Base-by-base conservation (phyloP, 2,888 invertebrate species). In the Pycnomerus fuliginosus region DNA sequence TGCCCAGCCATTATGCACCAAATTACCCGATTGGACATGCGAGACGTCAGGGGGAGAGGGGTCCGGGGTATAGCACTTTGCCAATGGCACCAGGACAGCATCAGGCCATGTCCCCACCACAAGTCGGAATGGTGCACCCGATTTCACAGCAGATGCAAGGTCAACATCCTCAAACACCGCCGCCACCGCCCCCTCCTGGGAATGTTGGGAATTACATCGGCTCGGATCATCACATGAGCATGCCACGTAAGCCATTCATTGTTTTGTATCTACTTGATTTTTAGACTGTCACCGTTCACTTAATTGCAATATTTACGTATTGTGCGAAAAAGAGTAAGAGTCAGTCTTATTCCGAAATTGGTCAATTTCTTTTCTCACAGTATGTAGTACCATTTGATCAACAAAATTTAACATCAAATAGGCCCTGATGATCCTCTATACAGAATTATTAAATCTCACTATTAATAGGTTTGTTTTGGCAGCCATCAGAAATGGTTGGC, bases 1-100 rank as follows among this genome's bases (percentile, higher is more conserved):
- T 91, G 55, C 96, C 96, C n/a, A 92, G 91, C 61, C 94, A 95
- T 72, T 96, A 96, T 71, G 95, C 94, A 8, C 94, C 93, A 1
- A 94, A 94, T 74, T 95, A 92, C 74, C 94, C 95, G 7, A 75
- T 89, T 53, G 87, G 87, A 1, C 87, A 87, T 74, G 84, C 86
- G 0, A 76, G 85, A 51, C 77, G 85, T 24, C 70, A 62, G 1
- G 62, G 60, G n/a, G 75, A 74, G 51, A 64, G 74, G 17, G 58
- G 71, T 3, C 86, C 89, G 1, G 91, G 91, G 0, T 93, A 93
- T 69, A 90, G 91, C 59, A 89, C 92, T 2, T 69, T 92, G 48
- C 93, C 92, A 1, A 82, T 90, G 55, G 77, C 77, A n/a, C 46
- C 1, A 76, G 20, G 20, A 4, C 64, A 63, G 24, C 65, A 65